Conservation (phyloP, 2,797 vertebrate genomes). For the Chromobotia macracanthus region DNA sequence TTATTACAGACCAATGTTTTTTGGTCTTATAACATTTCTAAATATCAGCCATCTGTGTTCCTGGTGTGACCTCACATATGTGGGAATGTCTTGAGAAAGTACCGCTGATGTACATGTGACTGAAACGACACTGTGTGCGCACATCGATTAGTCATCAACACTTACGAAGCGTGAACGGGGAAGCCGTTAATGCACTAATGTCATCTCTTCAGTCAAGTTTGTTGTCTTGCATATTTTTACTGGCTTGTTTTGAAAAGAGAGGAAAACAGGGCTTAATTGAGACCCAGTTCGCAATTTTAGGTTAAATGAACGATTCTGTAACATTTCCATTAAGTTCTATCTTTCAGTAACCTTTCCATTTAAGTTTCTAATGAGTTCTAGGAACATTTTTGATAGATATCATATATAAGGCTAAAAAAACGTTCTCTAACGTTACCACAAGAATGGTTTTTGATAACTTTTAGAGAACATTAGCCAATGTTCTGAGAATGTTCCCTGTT, state of each 20-base stretch:
- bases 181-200: constrained; percentile 43
- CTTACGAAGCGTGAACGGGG: constrained; percentile 23
- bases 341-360: too few species aligned
- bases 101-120: constrained; percentile 47
- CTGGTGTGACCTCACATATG: constrained; percentile 53
- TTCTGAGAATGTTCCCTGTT: too few species aligned
- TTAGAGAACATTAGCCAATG: too few species aligned
- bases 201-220: constrained; percentile 34
- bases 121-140: constrained; percentile 45
- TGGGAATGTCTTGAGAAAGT: constrained; percentile 57
- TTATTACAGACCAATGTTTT: too few species aligned
- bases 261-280: neutral
- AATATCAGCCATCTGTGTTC: constrained; percentile 58
- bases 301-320: too few species aligned
- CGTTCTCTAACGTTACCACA: too few species aligned
- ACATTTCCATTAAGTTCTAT: too few species aligned
- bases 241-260: neutral
- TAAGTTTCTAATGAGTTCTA: too few species aligned
- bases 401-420: too few species aligned
- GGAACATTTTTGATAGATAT: too few species aligned
- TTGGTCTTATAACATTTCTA: constrained; percentile 48
- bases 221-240: constrained; percentile 17
- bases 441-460: too few species aligned
- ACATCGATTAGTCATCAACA: constrained; percentile 47
- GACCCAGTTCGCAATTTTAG: too few species aligned